Percentiles rank a stretch among this genome's conserved stretches.
Conservation (phyloP, 2,888 invertebrate genomes). For the Cantharis lateralis region DNA sequence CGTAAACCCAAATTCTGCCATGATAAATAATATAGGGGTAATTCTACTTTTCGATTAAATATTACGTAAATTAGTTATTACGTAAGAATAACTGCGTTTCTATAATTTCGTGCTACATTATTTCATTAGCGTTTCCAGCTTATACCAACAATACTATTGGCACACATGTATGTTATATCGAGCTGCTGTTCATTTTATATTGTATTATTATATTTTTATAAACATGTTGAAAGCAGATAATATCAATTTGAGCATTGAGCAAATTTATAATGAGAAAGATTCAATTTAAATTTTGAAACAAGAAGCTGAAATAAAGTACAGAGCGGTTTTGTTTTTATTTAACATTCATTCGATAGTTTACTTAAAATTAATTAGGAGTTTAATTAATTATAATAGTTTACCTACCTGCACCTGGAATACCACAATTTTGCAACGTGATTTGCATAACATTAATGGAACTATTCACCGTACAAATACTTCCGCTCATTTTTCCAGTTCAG, state of each 20-base stretch:
- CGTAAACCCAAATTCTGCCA: slow-evolving; percentile 9
- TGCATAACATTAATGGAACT: background rate
- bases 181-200: background rate
- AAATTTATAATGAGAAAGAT: no score
- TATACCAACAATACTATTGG: no score
- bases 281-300: background rate
- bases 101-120: background rate
- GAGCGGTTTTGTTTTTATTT: background rate
- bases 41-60: background rate
- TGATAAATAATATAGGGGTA: background rate
- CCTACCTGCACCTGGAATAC: background rate
- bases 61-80: background rate
- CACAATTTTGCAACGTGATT: background rate
- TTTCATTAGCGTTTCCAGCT: background rate
- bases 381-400: background rate
- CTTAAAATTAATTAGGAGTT: background rate
- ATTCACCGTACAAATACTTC: no score
- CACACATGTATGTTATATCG: no score
- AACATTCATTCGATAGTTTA: background rate
- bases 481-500: no score
- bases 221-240: no score
- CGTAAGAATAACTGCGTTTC: background rate
- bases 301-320: background rate
- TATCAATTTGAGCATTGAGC: no score
- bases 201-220: no score